Evolutionary conservation across 2,888 invertebrate genomes (phyloP).

Genomic region (Patella ulyssiponensis): DNA sequence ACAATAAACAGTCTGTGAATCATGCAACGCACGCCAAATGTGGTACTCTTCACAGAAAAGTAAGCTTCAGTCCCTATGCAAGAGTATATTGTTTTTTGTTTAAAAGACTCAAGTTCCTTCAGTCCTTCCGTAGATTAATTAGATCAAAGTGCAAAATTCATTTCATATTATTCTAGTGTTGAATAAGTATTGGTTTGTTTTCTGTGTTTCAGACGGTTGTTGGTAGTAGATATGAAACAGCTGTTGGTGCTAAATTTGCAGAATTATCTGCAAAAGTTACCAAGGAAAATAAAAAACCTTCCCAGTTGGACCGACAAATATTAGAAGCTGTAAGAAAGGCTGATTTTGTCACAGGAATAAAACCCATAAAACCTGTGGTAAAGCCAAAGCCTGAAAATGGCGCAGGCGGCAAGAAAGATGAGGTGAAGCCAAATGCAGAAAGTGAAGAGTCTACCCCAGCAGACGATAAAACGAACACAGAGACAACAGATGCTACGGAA

Average conservation of each 20-base stretch:
- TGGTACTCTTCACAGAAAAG: no score
- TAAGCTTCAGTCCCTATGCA: no score
- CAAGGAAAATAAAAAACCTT: not conserved
- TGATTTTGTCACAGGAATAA: not conserved
- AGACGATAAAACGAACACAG: not conserved
- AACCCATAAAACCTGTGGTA: not conserved
- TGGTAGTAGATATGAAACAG: not conserved
- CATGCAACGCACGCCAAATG: no score
- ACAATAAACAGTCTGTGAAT: no score
- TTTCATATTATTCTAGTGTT: no score
- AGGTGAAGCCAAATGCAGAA: no score
- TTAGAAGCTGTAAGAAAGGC: slow-evolving; percentile 6
- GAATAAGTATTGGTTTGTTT: no score
- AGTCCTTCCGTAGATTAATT: no score
- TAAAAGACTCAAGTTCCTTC: no score
- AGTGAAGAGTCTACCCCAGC: not conserved
- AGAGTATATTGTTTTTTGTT: no score
- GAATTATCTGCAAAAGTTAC: not conserved
- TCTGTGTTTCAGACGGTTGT: not conserved
- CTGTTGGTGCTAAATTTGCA: not conserved
- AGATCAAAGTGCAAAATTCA: no score
- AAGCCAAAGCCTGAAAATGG: not conserved
- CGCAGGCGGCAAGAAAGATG: no score
- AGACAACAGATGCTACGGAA: not conserved
- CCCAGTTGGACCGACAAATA: not conserved